phyloP scores from a whole-genome alignment of 2,888 invertebrate genomes.

The Gymnocheta viridis region DNA sequence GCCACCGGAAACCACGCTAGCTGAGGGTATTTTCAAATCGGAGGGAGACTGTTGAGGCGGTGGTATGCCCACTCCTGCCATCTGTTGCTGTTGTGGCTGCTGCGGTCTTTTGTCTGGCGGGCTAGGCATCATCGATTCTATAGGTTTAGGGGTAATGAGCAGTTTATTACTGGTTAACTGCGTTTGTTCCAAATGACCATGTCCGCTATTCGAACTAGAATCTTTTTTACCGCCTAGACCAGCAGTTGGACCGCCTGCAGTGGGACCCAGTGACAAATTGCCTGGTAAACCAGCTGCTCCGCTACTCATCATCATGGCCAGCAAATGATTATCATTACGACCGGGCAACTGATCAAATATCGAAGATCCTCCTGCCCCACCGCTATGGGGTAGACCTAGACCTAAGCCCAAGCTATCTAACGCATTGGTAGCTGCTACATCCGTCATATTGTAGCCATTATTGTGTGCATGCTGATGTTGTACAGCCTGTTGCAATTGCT shows the following conservation, averaged over 20 bases:
- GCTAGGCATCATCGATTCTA: slow-evolving; percentile 85
- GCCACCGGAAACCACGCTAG: slow-evolving; percentile 75
- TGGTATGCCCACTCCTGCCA: slow-evolving; percentile 72
- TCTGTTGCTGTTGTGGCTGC: slow-evolving; percentile 71
- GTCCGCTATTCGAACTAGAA: slow-evolving; percentile 65
- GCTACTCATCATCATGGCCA: slow-evolving; percentile 76
- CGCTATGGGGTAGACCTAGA: slow-evolving; percentile 73
- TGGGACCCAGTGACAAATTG: slow-evolving; percentile 69
- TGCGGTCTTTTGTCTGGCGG: slow-evolving; percentile 85
- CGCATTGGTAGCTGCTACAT: slow-evolving; percentile 74
- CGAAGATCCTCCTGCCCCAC: slow-evolving; percentile 74
- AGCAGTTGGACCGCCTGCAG: slow-evolving; percentile 28
- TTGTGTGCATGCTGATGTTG: slow-evolving; percentile 77
- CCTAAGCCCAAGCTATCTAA: slow-evolving; percentile 79
- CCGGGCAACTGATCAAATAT: slow-evolving; percentile 78
- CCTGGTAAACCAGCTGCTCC: slow-evolving; percentile 71
- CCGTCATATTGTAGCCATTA: slow-evolving; percentile 78
- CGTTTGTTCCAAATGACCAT: slow-evolving; percentile 74
- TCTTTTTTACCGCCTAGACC: slow-evolving; percentile 71
- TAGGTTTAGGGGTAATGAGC: slow-evolving; percentile 86
- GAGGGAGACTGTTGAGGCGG: slow-evolving; percentile 79
- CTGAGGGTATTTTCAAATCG: slow-evolving; percentile 77
- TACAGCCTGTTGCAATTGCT: slow-evolving; percentile 77
- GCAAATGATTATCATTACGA: slow-evolving; percentile 72
- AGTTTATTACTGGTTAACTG: slow-evolving; percentile 81